Base-by-base conservation (phyloP, 2,113 vertebrate genomes). In the Malurus melanocephalus region DNA sequence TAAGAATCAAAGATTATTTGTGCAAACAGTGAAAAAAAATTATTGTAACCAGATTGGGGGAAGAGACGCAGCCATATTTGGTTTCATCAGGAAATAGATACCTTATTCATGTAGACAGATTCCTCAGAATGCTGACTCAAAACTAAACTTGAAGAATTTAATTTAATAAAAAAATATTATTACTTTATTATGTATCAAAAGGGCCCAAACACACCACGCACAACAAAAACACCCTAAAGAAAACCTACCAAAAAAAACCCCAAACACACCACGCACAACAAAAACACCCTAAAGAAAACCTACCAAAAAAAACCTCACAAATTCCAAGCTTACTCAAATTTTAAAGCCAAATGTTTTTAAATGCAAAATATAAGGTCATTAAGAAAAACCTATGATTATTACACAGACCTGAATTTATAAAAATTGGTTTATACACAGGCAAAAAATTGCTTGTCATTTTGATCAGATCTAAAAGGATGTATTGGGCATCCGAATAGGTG, bases 141-240 rank as follows among this genome's bases (percentile, higher is more conserved):
- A 81, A 35, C 17, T 7, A 33, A 91, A 15, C 9, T 76, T 64
- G 22, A 16, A 45, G 15, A 72, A 73, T 49, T 68, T 56, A 0
- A 60, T 20, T 48, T 48, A 24, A 43, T 18, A 38, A 43, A n/a
- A 7, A 64, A 69, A 28, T 33, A 45, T 28, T 52, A 57, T 33
- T 21, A 42, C 4, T 51, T 67, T 27, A 35, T 6, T 24, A 15
- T 28, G 5, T 5, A 30, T 28, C 1, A 32, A 55, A 51, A 38
- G 27, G 3, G 0, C 7, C 3, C 13, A 43, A 43, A 33, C 3
- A 59, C 2, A 42, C 8, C 66, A 68, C 22, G 3, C 1, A 15
- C 7, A 19, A 5, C 2, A 16, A 64, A 35, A 72, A 72, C 16
- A 27, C 2, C 6, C 18, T 43, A 27, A 57, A 56, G 28, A 30